Percentiles rank a stretch among this genome's conserved stretches.
phyloP scores from a whole-genome alignment of 2,113 vertebrate genomes.

The Echinops telfairi region DNA sequence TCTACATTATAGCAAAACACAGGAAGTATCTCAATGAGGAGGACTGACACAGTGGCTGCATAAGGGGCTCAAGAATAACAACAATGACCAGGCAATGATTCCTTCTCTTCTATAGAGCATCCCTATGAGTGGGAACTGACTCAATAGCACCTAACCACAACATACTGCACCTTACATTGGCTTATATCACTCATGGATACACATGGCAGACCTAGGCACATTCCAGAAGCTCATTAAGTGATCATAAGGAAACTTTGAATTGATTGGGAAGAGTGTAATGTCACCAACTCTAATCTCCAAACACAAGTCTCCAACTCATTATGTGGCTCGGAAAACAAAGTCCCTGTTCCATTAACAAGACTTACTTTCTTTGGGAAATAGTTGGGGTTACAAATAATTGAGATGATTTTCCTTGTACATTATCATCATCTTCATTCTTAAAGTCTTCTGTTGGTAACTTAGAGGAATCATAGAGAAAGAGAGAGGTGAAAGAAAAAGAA shows the following conservation, averaged over 20 bases:
- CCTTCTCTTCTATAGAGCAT: too few relatives aligned
- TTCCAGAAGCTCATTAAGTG: background rate
- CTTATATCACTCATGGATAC: background rate
- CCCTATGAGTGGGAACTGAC: too few relatives aligned
- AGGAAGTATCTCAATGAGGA: too few relatives aligned
- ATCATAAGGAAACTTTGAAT: conserved; percentile 7
- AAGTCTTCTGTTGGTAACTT: background rate
- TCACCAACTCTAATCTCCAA: background rate
- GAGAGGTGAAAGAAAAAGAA: background rate
- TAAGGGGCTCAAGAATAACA: too few relatives aligned
- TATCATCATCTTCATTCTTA: background rate
- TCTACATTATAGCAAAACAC: background rate
- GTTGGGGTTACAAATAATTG: background rate
- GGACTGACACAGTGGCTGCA: too few relatives aligned
- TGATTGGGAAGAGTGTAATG: background rate
- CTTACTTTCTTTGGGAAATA: background rate
- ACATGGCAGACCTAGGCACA: background rate
- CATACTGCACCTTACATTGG: background rate
- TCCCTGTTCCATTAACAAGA: background rate
- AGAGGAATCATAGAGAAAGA: background rate
- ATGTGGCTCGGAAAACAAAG: background rate
- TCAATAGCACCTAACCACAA: too few relatives aligned
- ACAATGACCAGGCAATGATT: too few relatives aligned
- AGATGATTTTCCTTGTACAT: conserved; percentile 21
- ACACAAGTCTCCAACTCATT: background rate